Percentiles rank a stretch among this genome's conserved stretches.
These are phyloP conservation scores for Clunio marinus DNA, from an alignment of 2,888 invertebrate species.

Conservation along the genomic window DNA sequence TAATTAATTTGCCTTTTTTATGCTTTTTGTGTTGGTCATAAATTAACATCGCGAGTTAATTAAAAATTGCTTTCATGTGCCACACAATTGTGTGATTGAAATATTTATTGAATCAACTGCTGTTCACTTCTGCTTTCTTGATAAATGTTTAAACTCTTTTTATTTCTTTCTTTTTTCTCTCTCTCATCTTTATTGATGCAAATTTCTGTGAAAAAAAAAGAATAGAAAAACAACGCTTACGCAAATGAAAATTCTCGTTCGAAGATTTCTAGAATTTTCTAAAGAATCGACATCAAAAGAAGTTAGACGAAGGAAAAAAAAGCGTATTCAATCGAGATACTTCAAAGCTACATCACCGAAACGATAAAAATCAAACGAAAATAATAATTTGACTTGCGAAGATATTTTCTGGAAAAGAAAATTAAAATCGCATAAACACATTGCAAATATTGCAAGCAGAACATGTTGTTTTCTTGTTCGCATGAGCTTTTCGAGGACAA, in stretches of 20 bases:
- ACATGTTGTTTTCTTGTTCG: conserved; percentile 36
- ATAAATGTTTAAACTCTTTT: background rate
- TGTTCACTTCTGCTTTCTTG: background rate
- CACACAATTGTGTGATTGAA: conserved; percentile 3
- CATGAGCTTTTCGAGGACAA: conserved; percentile 37
- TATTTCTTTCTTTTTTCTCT: background rate
- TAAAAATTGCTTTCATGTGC: conserved; percentile 14
- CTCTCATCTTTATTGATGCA: background rate
- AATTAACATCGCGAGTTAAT: conserved; percentile 23
- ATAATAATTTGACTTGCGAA: too few relatives aligned
- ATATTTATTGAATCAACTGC: too few relatives aligned
- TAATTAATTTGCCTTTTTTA: conserved; percentile 25
- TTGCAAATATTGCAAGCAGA: conserved; percentile 32
- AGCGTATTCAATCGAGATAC: too few relatives aligned
- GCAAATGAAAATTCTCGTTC: conserved; percentile 1
- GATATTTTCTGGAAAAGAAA: background rate
- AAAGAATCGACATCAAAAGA: background rate
- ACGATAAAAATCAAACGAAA: background rate
- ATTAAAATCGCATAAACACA: background rate
- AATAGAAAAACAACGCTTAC: background rate
- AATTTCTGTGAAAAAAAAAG: background rate
- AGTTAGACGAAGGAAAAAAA: background rate
- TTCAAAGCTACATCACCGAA: background rate
- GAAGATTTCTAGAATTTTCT: background rate
- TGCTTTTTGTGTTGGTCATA: conserved; percentile 23